Percentiles rank a stretch among this genome's conserved stretches.
Evolutionary conservation across 1,140 invertebrate genomes (phyloP).

Genomic region (Macrocentrus cingulum): DNA sequence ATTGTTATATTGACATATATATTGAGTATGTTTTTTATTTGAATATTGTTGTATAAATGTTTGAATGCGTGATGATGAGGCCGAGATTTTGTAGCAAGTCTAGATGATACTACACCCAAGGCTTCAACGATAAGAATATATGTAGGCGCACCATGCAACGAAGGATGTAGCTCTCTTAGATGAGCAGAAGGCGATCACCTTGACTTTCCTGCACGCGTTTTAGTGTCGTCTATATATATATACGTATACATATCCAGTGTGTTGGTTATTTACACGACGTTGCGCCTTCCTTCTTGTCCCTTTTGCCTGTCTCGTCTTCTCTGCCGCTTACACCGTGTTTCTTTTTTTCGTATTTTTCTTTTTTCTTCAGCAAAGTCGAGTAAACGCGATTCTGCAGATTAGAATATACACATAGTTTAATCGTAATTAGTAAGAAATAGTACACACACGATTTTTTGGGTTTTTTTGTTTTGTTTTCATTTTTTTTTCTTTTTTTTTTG

Average conservation of each 20-base stretch:
- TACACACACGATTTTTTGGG: too few relatives aligned
- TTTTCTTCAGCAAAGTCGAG: too few relatives aligned
- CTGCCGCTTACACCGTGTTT: slow-evolving; percentile 30
- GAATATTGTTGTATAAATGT: too few relatives aligned
- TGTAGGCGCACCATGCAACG: slow-evolving; percentile 1
- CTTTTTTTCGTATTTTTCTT: slow-evolving; percentile 36
- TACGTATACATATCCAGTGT: neutral
- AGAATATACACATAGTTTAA: too few relatives aligned
- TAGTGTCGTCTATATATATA: slow-evolving; percentile 9
- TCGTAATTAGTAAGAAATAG: too few relatives aligned
- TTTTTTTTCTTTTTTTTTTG: slow-evolving; percentile 40
- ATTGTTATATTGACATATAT: neutral
- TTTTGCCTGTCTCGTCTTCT: slow-evolving; percentile 32
- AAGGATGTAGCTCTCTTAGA: slow-evolving; percentile 17
- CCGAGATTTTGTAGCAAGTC: neutral
- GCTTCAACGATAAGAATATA: slow-evolving; percentile 13
- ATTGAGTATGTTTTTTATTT: neutral
- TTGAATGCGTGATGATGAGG: too few relatives aligned
- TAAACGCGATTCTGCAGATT: too few relatives aligned
- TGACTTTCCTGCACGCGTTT: slow-evolving; percentile 22
- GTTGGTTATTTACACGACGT: slow-evolving; percentile 2
- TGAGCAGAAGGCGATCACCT: slow-evolving; percentile 27
- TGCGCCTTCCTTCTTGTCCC: slow-evolving; percentile 8
- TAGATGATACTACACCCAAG: too few relatives aligned
- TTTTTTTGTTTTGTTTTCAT: slow-evolving; percentile 31